Evolutionary conservation across 2,797 vertebrate species (phyloP).

Genomic region (Rhynchotus rufescens): DNA sequence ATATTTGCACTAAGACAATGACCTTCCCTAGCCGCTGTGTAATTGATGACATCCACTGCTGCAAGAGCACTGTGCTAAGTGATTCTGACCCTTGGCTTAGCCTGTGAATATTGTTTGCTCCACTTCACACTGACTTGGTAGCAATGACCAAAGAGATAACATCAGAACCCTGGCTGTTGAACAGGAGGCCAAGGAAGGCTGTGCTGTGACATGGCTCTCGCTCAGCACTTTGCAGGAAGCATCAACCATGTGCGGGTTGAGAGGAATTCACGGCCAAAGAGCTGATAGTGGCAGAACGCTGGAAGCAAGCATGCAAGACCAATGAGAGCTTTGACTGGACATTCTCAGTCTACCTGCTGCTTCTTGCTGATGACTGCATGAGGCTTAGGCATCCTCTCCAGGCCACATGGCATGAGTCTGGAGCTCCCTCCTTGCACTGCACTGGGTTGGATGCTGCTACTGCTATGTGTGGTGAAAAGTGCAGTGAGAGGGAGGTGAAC

Average conservation of each 20-base stretch:
- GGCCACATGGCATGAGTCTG: background rate
- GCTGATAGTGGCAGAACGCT: background rate
- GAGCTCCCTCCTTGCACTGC: background rate
- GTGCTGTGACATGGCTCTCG: background rate
- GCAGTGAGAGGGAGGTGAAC: accelerated
- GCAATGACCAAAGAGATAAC: background rate
- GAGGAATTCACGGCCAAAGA: background rate
- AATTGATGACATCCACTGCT: slow-evolving; percentile 14
- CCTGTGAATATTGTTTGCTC: background rate
- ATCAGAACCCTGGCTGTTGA: background rate
- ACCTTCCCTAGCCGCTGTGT: slow-evolving; percentile 41
- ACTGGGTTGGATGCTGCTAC: background rate
- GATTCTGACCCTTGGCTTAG: background rate
- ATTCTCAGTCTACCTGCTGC: accelerated
- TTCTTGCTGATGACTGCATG: background rate
- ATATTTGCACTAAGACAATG: slow-evolving; percentile 37
- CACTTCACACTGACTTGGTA: background rate
- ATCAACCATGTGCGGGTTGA: background rate
- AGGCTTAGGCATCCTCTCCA: background rate
- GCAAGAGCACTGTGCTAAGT: background rate
- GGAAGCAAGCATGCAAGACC: accelerated
- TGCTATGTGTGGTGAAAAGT: background rate
- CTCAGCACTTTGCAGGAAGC: background rate
- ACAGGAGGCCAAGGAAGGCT: background rate
- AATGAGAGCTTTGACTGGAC: background rate